Evolutionary conservation across 2,888 invertebrate genomes (phyloP), one percentile per base, ranked within the genome.

Genomic region (Micoletzkya japonica): DNA sequence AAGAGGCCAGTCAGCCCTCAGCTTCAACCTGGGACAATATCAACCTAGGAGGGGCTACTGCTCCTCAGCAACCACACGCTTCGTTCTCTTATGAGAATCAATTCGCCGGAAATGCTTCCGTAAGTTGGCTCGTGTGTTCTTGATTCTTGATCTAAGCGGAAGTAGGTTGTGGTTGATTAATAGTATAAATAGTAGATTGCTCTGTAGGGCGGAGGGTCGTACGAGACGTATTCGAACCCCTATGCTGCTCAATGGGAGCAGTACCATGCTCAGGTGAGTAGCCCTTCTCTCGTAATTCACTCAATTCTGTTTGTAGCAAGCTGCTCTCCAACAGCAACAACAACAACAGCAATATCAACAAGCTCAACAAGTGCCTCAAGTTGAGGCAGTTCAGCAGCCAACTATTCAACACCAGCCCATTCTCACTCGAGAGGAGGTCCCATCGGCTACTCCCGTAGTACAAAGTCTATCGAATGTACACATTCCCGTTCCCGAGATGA

Each of bases 11-110:
- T 52, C 50, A 52, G 52, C 39, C 50, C 32, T 26, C 52, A 1
- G 34, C 26, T 28, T 52, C 64, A 10, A 52, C 64, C 28, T 76
- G 75, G 75, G 74, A 76, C 59, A 75, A 74, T 70, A 75, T 76
- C 36, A 76, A 75, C 64, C 74, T 76, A 24, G 75, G 74, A 54
- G 72, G 72, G 7, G 71, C 73, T 28, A 66, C 63, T 14, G 72
- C 72, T 30, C 74, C 70, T 17, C 70, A 75, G 70, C 73, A 74
- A 50, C 61, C 30, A 30, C 44, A 39, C 17, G 61, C 61, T 4
- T 44, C 61, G 20, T 61, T 44, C 49, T 39, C 44, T 4, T 61
- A 61, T 32, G 61, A 49, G 49, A 49, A 39, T 44, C 61, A 61
- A 24, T 49, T 44, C 44, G 61, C 49, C 32, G 4, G 26, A 28